phyloP scores from a whole-genome alignment of 2,113 vertebrate species.

The Corythornis vintsioides region DNA sequence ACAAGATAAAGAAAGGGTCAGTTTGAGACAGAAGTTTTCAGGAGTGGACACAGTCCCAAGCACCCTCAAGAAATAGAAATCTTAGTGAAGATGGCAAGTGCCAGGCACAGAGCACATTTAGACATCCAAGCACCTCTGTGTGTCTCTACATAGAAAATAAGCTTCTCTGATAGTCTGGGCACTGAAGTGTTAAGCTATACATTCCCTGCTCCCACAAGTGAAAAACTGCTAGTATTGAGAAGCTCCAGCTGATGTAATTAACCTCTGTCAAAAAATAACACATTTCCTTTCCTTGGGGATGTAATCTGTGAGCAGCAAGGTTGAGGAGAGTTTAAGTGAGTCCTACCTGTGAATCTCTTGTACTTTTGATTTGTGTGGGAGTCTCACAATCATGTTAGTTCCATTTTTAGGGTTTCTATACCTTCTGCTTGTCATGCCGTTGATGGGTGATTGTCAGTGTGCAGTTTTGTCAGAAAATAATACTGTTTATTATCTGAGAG shows the following conservation, averaged over 20 bases:
- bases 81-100: background rate
- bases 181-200: background rate
- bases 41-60: background rate
- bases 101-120: background rate
- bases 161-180: background rate
- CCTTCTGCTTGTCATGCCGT: constrained; percentile 12
- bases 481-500: constrained; percentile 50
- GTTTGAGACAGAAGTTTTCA: background rate
- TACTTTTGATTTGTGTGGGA: constrained; percentile 29
- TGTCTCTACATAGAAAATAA: background rate
- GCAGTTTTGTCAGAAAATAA: constrained; percentile 49
- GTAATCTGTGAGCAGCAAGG: background rate
- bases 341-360: background rate
- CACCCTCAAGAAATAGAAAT: background rate
- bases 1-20: background rate
- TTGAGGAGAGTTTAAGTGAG: background rate
- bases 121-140: background rate
- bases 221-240: background rate
- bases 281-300: background rate
- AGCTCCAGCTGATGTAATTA: background rate
- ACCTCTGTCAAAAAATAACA: background rate
- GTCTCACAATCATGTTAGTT: constrained; percentile 15
- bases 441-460: constrained; percentile 19
- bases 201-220: background rate
- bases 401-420: constrained; percentile 46